Evolutionary conservation across 1,140 invertebrate species (phyloP).

Genomic region (Odontomachus brunneus): DNA sequence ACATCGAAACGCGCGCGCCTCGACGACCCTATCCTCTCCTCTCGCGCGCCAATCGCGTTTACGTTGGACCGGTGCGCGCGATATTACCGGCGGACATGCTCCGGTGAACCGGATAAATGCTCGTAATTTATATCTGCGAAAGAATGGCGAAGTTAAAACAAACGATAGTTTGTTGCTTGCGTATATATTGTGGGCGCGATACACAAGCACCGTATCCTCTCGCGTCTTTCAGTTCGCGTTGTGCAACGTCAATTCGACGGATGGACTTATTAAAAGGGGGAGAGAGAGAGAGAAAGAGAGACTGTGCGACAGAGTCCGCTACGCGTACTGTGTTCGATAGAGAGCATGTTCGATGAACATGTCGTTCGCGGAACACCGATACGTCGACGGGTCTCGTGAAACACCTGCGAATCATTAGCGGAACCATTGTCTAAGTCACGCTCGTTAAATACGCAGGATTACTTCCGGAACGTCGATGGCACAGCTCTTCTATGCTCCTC

Average conservation of each 20-base stretch:
- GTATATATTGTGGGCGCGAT: conserved; percentile 14
- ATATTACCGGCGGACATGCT: conserved; percentile 69
- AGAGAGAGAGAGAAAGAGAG: background rate
- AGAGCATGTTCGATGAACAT: conserved; percentile 19
- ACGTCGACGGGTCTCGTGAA: conserved; percentile 32
- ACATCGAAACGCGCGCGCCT: conserved; percentile 42
- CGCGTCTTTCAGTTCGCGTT: background rate
- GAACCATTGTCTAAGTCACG: conserved; percentile 45
- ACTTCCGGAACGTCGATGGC: conserved; percentile 48
- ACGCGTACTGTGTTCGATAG: background rate
- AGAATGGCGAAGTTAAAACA: conserved; percentile 55
- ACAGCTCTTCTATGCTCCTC: background rate
- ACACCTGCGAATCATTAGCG: conserved; percentile 61
- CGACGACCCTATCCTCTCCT: background rate
- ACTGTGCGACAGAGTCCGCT: background rate
- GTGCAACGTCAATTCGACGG: background rate
- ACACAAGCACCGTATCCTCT: too few species aligned
- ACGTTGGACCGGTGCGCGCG: conserved; percentile 31
- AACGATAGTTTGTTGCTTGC: conserved; percentile 21
- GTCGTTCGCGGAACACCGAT: conserved; percentile 30
- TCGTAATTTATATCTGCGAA: conserved; percentile 66
- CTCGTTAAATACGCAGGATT: conserved; percentile 36
- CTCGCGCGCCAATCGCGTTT: conserved; percentile 47
- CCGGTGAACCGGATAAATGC: conserved; percentile 73
- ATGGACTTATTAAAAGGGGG: background rate